Conservation (phyloP, 2,888 invertebrate genomes). For the Sisyra terminalis region DNA sequence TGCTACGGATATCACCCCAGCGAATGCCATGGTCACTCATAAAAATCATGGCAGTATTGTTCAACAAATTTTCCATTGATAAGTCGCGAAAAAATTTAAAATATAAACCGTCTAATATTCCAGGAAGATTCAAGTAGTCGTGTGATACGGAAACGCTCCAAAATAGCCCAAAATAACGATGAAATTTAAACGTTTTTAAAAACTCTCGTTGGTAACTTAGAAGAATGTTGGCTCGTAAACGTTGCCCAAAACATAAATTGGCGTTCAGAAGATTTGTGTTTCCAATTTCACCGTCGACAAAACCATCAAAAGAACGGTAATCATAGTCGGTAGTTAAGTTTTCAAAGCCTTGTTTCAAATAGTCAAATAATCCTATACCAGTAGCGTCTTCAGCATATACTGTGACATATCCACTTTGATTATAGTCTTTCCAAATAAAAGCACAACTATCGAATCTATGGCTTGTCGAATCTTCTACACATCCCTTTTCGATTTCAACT, state of each 20-base stretch:
- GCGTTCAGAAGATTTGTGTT: constrained; percentile 45
- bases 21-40: constrained; percentile 85
- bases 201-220: constrained; percentile 54
- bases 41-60: constrained; percentile 47
- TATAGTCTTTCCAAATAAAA: constrained; percentile 72
- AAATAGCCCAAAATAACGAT: constrained; percentile 63
- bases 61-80: constrained; percentile 33
- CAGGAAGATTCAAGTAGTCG: constrained; percentile 65
- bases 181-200: constrained; percentile 34
- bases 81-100: constrained; percentile 37
- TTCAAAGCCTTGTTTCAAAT: constrained; percentile 56
- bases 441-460: constrained; percentile 60
- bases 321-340: constrained; percentile 74
- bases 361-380: constrained; percentile 65
- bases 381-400: constrained; percentile 72
- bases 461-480: constrained; percentile 33
- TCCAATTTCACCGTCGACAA: constrained; percentile 49
- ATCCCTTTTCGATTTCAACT: constrained; percentile 42
- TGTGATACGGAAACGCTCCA: constrained; percentile 76
- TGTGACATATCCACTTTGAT: constrained; percentile 54
- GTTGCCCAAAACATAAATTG: constrained; percentile 50
- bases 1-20: constrained; percentile 68
- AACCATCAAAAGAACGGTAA: constrained; percentile 53
- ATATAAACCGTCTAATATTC: constrained; percentile 51
- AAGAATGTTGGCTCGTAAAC: constrained; percentile 50